A percentile compares a stretch with the other conserved stretches of the same genome.
Conservation (phyloP, 1,140 invertebrate genomes). For the Lamellibrachia luymesi region DNA sequence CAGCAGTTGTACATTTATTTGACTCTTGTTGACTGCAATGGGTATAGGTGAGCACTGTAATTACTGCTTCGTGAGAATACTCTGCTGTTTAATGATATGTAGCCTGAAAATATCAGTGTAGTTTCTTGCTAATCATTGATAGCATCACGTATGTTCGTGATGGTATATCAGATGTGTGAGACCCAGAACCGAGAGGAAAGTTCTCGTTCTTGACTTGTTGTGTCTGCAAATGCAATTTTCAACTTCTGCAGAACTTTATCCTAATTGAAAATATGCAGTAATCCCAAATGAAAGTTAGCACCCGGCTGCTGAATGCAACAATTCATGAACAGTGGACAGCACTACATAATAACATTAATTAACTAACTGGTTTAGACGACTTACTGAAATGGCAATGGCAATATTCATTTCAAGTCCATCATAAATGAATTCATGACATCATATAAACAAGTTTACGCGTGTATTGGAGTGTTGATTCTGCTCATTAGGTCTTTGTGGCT, state of each 20-base stretch:
- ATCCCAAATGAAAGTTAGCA: not conserved
- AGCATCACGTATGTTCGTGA: not conserved
- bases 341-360: not conserved
- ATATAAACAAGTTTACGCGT: constrained; percentile 1
- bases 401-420: constrained; percentile 5
- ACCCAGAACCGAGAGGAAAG: not conserved
- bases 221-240: not conserved
- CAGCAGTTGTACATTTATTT: not conserved
- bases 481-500: not conserved
- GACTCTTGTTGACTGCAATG: not conserved
- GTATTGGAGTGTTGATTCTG: not conserved
- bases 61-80: not conserved
- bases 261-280: constrained; percentile 5
- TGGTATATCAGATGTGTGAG: not conserved
- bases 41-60: not conserved
- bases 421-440: not conserved
- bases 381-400: not conserved
- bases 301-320: not conserved
- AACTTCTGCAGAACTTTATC: constrained; percentile 5
- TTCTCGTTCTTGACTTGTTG: not conserved
- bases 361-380: not conserved
- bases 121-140: not conserved
- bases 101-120: not conserved
- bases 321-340: not conserved
- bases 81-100: not conserved